Evolutionary conservation across 2,797 vertebrate genomes (phyloP).

Genomic region (Myotis findleyi): DNA sequence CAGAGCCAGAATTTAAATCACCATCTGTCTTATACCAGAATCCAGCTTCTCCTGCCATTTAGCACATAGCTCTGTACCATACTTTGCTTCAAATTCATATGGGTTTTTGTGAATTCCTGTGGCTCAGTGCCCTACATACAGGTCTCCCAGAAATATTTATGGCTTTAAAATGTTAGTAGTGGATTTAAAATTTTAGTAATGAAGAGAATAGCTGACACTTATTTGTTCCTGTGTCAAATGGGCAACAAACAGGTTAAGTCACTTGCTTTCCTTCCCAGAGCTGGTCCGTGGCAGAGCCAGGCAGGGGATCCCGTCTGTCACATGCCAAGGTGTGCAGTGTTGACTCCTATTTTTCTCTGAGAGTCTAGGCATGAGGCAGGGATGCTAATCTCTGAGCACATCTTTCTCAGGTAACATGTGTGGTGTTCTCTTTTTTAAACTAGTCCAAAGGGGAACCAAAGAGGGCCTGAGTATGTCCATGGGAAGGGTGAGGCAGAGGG

Average conservation of each 20-base stretch:
- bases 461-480: neutral
- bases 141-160: conserved; percentile 7
- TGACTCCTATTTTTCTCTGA: neutral
- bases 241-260: neutral
- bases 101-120: neutral
- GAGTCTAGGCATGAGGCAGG: neutral
- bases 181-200: neutral
- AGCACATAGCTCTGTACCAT: neutral
- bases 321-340: neutral
- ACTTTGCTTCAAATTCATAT: neutral
- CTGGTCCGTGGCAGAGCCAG: neutral
- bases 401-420: neutral
- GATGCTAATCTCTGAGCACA: neutral
- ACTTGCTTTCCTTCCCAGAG: neutral
- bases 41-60: neutral
- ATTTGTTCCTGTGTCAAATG: neutral
- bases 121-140: neutral
- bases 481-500: neutral
- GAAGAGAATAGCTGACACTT: neutral
- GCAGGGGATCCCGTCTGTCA: neutral
- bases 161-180: neutral
- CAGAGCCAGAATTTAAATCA: neutral
- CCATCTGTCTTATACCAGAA: neutral
- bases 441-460: neutral
- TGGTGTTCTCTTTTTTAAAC: neutral